phyloP scores from a whole-genome alignment of 1,140 invertebrate species.

The Parasteatoda tepidariorum region DNA sequence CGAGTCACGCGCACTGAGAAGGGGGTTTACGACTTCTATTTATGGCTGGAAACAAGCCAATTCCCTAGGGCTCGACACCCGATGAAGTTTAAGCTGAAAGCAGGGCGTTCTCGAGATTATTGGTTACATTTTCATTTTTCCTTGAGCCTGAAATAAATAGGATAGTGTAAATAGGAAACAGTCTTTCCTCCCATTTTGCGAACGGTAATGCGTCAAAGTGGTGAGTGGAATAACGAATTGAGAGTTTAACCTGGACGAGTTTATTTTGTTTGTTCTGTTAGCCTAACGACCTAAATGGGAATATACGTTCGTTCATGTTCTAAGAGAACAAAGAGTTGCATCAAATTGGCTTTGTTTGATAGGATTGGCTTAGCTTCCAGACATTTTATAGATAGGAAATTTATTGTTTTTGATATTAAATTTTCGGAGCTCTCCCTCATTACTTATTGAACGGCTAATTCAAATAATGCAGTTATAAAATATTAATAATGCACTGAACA shows the following conservation, averaged over 20 bases:
- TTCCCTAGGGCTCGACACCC: not conserved
- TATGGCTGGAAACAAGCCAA: slow-evolving; percentile 26
- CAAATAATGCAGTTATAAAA: too few relatives aligned
- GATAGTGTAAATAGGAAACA: not conserved
- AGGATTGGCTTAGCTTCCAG: too few relatives aligned
- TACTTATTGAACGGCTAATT: too few relatives aligned
- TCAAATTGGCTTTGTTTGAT: not conserved
- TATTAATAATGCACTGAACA: too few relatives aligned
- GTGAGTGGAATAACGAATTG: not conserved
- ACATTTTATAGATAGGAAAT: too few relatives aligned
- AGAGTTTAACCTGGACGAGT: not conserved
- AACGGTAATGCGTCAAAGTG: not conserved
- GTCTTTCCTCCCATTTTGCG: not conserved
- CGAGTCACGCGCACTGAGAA: slow-evolving; percentile 18
- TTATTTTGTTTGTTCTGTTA: not conserved
- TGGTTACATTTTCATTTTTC: not conserved
- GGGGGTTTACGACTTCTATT: slow-evolving; percentile 37
- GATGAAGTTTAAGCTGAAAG: too few relatives aligned
- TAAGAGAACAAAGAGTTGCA: not conserved
- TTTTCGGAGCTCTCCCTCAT: too few relatives aligned
- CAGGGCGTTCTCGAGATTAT: not conserved
- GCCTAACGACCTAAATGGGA: too few relatives aligned
- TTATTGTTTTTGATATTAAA: too few relatives aligned
- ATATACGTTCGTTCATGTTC: not conserved
- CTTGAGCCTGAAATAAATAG: not conserved